Evolutionary conservation across 2,888 invertebrate species (phyloP).

Genomic region (Andrena fulva): DNA sequence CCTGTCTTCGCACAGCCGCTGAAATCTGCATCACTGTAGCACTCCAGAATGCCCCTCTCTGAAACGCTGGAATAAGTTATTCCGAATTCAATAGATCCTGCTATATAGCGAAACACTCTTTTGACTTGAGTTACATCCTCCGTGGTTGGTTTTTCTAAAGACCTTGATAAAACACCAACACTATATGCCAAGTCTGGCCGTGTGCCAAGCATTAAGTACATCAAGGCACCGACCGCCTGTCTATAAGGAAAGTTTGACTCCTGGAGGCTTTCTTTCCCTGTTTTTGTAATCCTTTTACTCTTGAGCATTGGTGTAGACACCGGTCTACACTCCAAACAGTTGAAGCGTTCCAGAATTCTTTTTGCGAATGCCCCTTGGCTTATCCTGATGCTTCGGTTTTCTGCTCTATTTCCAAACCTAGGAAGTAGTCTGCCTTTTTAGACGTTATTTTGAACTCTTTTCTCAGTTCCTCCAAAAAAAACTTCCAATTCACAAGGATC

Average conservation of each 20-base stretch:
- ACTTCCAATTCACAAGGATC: not conserved
- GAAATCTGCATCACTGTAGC: constrained; percentile 6
- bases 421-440: too few relatives aligned
- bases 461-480: not conserved
- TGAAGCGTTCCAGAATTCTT: too few relatives aligned
- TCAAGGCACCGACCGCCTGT: not conserved
- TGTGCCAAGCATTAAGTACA: not conserved
- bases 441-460: not conserved
- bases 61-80: not conserved
- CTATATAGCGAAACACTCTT: constrained; percentile 3
- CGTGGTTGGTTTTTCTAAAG: not conserved
- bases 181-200: constrained; percentile 56
- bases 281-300: not conserved
- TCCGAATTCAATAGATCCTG: not conserved
- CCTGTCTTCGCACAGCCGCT: not conserved
- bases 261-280: not conserved
- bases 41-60: not conserved
- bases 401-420: too few relatives aligned
- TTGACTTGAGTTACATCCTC: not conserved
- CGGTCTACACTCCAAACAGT: too few relatives aligned
- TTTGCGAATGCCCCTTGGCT: too few relatives aligned
- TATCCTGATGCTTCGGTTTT: too few relatives aligned
- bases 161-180: constrained; percentile 55
- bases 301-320: not conserved
- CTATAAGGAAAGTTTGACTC: not conserved